phyloP scores from a whole-genome alignment of 2,113 vertebrate species.

The Thunnus maccoyii region DNA sequence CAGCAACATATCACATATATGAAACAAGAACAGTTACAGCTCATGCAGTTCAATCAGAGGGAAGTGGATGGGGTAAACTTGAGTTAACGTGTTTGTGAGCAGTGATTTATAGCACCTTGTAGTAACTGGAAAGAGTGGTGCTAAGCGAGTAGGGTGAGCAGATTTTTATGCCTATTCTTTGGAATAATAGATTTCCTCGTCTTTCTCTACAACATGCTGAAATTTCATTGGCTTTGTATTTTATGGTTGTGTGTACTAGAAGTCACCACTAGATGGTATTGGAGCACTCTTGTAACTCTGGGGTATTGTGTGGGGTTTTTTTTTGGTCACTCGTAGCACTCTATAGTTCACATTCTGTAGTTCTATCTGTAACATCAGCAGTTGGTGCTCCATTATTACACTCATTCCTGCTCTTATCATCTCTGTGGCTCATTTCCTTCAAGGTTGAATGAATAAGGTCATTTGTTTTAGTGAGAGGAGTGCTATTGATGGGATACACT shows the following conservation, averaged over 20 bases:
- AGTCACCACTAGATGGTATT: slow-evolving; percentile 70
- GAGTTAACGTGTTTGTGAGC: neutral
- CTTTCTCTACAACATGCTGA: neutral
- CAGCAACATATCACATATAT: neutral
- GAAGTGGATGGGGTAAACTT: neutral
- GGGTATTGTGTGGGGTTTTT: neutral
- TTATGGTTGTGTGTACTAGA: neutral
- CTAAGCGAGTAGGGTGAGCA: slow-evolving; percentile 1
- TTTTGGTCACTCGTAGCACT: neutral
- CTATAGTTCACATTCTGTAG: neutral
- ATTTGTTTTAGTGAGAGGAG: slow-evolving; percentile 18
- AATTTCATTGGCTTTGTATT: neutral
- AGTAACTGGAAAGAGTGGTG: slow-evolving; percentile 10
- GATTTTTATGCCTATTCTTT: neutral
- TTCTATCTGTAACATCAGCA: neutral
- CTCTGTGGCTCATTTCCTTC: slow-evolving; percentile 42
- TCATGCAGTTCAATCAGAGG: neutral
- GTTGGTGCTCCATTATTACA: slow-evolving; percentile 18
- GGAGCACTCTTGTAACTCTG: slow-evolving; percentile 22
- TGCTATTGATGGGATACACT: slow-evolving; percentile 22
- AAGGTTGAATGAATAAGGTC: slow-evolving; percentile 47
- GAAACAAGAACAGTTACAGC: neutral
- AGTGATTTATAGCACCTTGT: slow-evolving; percentile 28
- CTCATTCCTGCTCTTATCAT: slow-evolving; percentile 22
- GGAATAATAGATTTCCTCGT: slow-evolving; percentile 6